phyloP scores from a whole-genome alignment of 2,797 vertebrate genomes.

The Sebastes diploproa region DNA sequence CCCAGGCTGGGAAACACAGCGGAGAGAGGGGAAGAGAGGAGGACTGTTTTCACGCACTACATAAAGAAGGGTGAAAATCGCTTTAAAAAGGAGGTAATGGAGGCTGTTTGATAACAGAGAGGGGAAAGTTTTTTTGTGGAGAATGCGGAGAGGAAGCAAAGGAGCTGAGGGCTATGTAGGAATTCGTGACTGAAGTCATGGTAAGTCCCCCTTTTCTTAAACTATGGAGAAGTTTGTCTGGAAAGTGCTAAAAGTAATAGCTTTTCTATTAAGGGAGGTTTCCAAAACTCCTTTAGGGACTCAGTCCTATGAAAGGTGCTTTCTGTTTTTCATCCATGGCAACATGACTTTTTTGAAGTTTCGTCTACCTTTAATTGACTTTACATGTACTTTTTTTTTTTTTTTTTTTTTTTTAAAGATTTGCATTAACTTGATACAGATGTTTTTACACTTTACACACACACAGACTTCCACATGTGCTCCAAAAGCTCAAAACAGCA shows the following conservation, averaged over 20 bases:
- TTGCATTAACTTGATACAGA: neutral
- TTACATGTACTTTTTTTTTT: neutral
- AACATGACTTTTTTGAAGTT: neutral
- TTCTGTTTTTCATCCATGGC: neutral
- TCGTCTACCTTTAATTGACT: neutral
- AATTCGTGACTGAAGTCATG: conserved; percentile 78
- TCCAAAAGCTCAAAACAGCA: neutral
- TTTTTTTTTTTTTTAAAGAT: neutral
- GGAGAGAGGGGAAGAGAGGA: conserved; percentile 21
- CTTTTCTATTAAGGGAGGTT: neutral
- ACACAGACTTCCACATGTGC: neutral
- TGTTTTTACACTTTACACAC: neutral
- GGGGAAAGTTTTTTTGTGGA: conserved; percentile 23
- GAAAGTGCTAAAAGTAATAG: neutral
- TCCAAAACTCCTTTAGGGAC: neutral
- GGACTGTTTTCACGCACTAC: neutral
- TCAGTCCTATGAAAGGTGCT: neutral
- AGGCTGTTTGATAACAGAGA: neutral
- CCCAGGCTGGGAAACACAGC: conserved; percentile 64
- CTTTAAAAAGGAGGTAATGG: neutral
- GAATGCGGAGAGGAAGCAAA: conserved; percentile 62
- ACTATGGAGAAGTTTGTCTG: neutral
- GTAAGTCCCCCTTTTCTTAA: conserved; percentile 66
- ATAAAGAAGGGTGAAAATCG: neutral
- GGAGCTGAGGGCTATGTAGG: conserved; percentile 74